phyloP scores from a whole-genome alignment of 2,113 vertebrate species.

The Acanthochromis polyacanthus region DNA sequence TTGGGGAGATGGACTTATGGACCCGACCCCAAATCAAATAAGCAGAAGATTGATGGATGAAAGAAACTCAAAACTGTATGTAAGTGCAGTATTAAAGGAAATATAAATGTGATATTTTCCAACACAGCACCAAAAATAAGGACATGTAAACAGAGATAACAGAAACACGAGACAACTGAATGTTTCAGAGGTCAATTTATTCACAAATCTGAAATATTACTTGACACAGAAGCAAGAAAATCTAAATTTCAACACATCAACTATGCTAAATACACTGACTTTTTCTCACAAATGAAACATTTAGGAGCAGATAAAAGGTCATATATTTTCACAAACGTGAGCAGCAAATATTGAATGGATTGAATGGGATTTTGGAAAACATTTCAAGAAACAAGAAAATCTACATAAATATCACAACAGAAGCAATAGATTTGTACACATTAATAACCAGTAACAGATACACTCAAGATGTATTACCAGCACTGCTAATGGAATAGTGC shows the following conservation, averaged over 20 bases:
- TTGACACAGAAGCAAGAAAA: conserved; percentile 16
- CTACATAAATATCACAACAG: conserved; percentile 12
- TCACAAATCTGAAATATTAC: conserved; percentile 62
- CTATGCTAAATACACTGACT: background rate
- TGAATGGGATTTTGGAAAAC: background rate
- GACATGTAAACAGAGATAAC: background rate
- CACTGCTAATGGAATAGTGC: background rate
- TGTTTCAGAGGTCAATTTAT: conserved; percentile 53
- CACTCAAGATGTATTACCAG: conserved; percentile 7
- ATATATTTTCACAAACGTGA: conserved; percentile 1
- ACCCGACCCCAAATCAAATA: too few relatives aligned
- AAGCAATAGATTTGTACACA: conserved; percentile 39
- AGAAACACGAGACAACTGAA: background rate
- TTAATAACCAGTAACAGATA: conserved; percentile 10
- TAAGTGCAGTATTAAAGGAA: too few relatives aligned
- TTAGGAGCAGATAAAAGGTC: background rate
- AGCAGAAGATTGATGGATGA: too few relatives aligned
- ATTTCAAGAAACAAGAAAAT: conserved; percentile 22
- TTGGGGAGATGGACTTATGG: too few relatives aligned
- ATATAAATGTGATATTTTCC: too few relatives aligned
- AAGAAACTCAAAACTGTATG: too few relatives aligned
- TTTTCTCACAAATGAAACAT: background rate
- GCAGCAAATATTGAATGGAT: background rate
- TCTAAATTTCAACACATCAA: conserved; percentile 8
- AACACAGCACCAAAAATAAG: background rate